phyloP scores from a whole-genome alignment of 1,140 invertebrate genomes.

The Pogonomyrmex californicus region DNA sequence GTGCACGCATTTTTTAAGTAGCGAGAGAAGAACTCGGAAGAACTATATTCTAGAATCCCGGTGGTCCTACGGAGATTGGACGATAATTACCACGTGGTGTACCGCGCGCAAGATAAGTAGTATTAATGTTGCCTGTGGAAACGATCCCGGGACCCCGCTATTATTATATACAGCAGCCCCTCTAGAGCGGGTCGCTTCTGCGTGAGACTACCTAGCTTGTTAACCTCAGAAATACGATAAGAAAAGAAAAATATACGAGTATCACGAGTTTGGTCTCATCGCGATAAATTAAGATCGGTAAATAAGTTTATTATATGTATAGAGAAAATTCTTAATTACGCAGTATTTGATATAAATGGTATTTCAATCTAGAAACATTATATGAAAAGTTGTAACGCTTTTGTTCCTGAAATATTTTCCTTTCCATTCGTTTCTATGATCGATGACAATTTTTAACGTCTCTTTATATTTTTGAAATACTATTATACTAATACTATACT shows the following conservation, averaged over 20 bases:
- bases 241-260: constrained; percentile 3
- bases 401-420: not conserved
- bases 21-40: constrained; percentile 66
- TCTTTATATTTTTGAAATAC: not conserved
- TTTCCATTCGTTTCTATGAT: not conserved
- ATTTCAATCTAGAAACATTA: not conserved
- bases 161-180: constrained; percentile 72
- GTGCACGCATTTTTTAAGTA: constrained; percentile 68
- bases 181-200: constrained; percentile 26
- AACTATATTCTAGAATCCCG: constrained; percentile 74
- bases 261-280: constrained; percentile 23
- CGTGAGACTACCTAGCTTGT: constrained; percentile 62
- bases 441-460: not conserved
- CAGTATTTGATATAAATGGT: not conserved
- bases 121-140: constrained; percentile 75
- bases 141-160: constrained; percentile 70
- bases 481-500: too few relatives aligned
- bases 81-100: constrained; percentile 77
- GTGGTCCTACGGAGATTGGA: constrained; percentile 76
- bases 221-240: constrained; percentile 58
- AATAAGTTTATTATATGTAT: constrained; percentile 53
- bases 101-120: constrained; percentile 74
- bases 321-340: not conserved
- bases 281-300: constrained; percentile 50
- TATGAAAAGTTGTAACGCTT: not conserved